Evolutionary conservation across 2,797 vertebrate genomes (phyloP), one percentile per base, ranked within the genome.

Genomic region (Darevskia mixta): DNA sequence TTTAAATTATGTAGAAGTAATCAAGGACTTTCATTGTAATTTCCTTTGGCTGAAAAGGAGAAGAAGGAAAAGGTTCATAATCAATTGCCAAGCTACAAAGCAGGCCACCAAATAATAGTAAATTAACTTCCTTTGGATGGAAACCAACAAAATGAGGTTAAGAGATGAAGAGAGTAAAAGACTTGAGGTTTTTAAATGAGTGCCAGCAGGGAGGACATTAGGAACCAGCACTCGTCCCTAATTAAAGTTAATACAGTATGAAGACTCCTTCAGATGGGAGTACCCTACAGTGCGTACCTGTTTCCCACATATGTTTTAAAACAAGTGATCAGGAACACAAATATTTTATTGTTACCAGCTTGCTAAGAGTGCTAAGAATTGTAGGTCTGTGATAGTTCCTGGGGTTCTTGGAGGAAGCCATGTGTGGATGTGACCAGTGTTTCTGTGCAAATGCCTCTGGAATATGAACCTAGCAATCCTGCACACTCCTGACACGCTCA

Each of bases 61-160:
- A 55, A 90, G 79, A 58, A n/a, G 86, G 75, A 80, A 58, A 85
- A 80, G 55, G 83, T 89, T 88, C 87, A 86, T 86, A 90, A 92
- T 86, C 79, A 92, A 80, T 88, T 27, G 8, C 92, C 72, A 90
- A 93, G 87, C 64, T 85, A 88, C 20, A 92, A 79, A 82, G 58
- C 0, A 0, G 64, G 45, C 82, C 81, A 91, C 55, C 91, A 89
- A 88, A 88, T 55, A 91, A 72, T 81, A 86, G 87, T 89, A 86
- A 88, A 88, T 88, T 91, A 92, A 91, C 32, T 55, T 87, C 84
- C 32, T 94, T 73, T 94, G 81, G 91, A 85, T 92, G 18, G 27
- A 79, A 92, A 84, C 55, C n/a, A 91, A 72, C 87, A 80, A 93
- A 92, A 93, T 93, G 89, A 93, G 82, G 85, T 89, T 93, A 92